phyloP scores from a whole-genome alignment of 2,113 vertebrate species.

The Acanthochromis polyacanthus region DNA sequence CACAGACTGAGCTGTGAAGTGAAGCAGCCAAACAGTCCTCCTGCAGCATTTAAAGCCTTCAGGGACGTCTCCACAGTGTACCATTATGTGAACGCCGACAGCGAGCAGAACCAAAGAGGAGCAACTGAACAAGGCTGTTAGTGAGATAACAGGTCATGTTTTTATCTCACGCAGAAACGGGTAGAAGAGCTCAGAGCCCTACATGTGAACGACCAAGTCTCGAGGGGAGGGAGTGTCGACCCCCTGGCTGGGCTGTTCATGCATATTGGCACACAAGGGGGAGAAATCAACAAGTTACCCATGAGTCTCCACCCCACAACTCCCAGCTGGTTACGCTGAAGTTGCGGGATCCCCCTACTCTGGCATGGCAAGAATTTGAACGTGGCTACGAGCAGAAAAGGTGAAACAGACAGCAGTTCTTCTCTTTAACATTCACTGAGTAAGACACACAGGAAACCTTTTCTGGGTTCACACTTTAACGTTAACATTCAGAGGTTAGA shows the following conservation, averaged over 20 bases:
- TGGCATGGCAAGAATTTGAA: slow-evolving; percentile 81
- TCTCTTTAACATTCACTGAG: slow-evolving; percentile 46
- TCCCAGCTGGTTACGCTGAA: slow-evolving; percentile 86
- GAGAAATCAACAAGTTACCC: slow-evolving; percentile 81
- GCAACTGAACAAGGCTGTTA: slow-evolving; percentile 69
- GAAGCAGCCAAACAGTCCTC: slow-evolving; percentile 40
- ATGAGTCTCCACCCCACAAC: slow-evolving; percentile 86
- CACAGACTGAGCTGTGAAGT: slow-evolving; percentile 32
- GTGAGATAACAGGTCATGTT: slow-evolving; percentile 55
- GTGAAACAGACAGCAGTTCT: slow-evolving; percentile 53
- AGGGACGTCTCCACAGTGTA: slow-evolving; percentile 44
- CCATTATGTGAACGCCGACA: slow-evolving; percentile 48
- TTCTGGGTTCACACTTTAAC: no score
- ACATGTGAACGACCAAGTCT: slow-evolving; percentile 82
- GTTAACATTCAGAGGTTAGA: no score
- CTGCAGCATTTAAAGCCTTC: not conserved
- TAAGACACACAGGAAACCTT: no score
- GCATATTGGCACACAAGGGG: slow-evolving; percentile 75
- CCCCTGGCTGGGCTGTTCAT: slow-evolving; percentile 77
- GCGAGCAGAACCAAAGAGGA: slow-evolving; percentile 22
- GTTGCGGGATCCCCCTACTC: slow-evolving; percentile 80
- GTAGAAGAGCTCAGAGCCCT: slow-evolving; percentile 62
- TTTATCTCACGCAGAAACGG: slow-evolving; percentile 54
- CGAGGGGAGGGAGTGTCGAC: slow-evolving; percentile 68
- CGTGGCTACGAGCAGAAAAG: slow-evolving; percentile 68